phyloP scores from a whole-genome alignment of 2,888 invertebrate species.

The Cephus nigrinus region DNA sequence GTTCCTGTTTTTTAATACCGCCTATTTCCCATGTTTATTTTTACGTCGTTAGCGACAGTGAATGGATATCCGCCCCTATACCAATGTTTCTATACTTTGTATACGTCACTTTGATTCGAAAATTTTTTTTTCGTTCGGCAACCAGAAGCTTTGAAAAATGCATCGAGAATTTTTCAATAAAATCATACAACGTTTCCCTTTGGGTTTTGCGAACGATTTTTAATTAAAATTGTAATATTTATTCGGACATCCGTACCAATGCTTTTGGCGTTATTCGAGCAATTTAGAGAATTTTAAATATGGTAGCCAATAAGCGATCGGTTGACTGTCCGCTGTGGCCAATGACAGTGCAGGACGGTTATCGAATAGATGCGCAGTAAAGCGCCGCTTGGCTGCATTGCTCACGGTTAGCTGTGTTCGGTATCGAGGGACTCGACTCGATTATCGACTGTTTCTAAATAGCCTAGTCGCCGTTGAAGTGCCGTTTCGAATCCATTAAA shows the following conservation, averaged over 20 bases:
- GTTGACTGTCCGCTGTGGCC: not conserved
- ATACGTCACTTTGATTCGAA: not conserved
- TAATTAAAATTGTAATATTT: not conserved
- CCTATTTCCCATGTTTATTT: not conserved
- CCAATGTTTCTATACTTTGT: not conserved
- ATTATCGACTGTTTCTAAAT: slow-evolving; percentile 23
- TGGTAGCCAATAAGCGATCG: not conserved
- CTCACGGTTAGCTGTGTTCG: not conserved
- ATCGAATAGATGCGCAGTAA: not conserved
- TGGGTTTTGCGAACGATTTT: not conserved
- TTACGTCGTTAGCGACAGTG: not conserved
- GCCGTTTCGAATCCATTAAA: slow-evolving; percentile 46
- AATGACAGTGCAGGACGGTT: not conserved
- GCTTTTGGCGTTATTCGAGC: not conserved
- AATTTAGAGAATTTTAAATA: not conserved
- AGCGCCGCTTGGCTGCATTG: not conserved
- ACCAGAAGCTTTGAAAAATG: not conserved
- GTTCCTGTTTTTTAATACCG: not conserved
- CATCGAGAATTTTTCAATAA: not conserved
- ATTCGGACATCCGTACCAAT: not conserved
- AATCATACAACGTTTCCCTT: not conserved
- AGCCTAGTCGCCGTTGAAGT: slow-evolving; percentile 19
- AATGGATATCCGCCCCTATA: not conserved
- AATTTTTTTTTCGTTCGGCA: not conserved
- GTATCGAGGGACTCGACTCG: not conserved